Percentiles rank a stretch among this genome's conserved stretches.
Evolutionary conservation across 2,888 invertebrate species (phyloP).

Genomic region (Lasioglossum oenotherae): DNA sequence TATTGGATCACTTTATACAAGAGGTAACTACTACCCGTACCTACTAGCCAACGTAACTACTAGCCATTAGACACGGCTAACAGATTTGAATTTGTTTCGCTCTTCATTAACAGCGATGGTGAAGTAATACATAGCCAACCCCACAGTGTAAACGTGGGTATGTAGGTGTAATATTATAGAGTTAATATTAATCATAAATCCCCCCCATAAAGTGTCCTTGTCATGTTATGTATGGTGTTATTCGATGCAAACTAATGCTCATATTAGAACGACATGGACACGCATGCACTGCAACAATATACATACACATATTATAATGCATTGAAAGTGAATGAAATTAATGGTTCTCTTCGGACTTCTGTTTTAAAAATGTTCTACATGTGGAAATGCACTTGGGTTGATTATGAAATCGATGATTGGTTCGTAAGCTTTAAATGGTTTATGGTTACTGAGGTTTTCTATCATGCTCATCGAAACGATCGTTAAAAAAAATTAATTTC

Average conservation of each 20-base stretch:
- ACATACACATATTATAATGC: background rate
- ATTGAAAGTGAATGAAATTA: background rate
- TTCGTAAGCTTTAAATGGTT: no score
- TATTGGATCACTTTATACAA: background rate
- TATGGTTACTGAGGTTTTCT: no score
- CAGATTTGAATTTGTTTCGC: background rate
- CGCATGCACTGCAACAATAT: background rate
- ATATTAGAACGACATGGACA: background rate
- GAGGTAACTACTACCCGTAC: background rate
- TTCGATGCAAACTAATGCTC: background rate
- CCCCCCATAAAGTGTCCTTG: background rate
- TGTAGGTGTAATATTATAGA: background rate
- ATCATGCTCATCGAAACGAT: no score
- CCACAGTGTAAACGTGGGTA: background rate
- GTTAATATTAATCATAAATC: background rate
- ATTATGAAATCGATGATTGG: no score
- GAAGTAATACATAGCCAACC: background rate
- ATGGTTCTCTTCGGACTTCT: background rate
- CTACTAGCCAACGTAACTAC: no score
- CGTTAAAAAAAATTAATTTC: no score
- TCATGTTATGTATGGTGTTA: background rate
- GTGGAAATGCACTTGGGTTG: no score
- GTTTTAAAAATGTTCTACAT: no score
- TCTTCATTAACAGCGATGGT: background rate
- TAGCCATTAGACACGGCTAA: background rate